Conservation (phyloP, 1,140 invertebrate genomes). For the Pteromalus puparum region DNA sequence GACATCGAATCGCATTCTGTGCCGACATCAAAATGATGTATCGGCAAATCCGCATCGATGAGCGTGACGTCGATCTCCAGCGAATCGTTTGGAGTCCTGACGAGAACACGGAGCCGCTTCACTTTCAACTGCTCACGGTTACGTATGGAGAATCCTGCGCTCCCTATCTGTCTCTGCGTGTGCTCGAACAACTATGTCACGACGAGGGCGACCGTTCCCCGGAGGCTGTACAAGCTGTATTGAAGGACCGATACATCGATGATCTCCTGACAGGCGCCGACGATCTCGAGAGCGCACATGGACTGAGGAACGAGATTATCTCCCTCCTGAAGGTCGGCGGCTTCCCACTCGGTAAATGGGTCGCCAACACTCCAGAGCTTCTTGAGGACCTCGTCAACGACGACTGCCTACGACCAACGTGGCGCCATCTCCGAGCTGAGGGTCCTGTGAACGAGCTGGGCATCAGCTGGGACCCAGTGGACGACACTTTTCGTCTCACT, state of each 20-base stretch:
- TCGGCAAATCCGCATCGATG: constrained; percentile 8
- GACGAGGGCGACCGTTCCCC: background rate
- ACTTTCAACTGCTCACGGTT: constrained; percentile 24
- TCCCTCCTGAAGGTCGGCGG: no score
- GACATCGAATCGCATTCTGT: background rate
- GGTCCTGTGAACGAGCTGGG: no score
- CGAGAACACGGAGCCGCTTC: background rate
- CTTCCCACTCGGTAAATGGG: no score
- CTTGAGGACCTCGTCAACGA: background rate
- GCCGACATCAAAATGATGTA: constrained; percentile 31
- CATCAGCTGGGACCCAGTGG: no score
- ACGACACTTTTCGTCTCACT: no score
- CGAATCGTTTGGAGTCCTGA: constrained; percentile 8
- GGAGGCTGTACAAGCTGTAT: no score
- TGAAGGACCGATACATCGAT: no score
- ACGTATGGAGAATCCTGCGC: constrained; percentile 38
- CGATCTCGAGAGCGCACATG: no score
- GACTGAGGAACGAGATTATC: no score
- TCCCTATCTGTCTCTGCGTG: constrained; percentile 11
- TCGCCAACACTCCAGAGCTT: background rate
- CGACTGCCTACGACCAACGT: background rate
- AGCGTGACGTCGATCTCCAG: constrained; percentile 8
- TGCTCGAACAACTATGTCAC: background rate
- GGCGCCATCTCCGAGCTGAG: no score
- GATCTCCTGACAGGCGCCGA: no score